Conservation (phyloP, 64 coral and sea anemone genomes). For the Cladopsammia gracilis region DNA sequence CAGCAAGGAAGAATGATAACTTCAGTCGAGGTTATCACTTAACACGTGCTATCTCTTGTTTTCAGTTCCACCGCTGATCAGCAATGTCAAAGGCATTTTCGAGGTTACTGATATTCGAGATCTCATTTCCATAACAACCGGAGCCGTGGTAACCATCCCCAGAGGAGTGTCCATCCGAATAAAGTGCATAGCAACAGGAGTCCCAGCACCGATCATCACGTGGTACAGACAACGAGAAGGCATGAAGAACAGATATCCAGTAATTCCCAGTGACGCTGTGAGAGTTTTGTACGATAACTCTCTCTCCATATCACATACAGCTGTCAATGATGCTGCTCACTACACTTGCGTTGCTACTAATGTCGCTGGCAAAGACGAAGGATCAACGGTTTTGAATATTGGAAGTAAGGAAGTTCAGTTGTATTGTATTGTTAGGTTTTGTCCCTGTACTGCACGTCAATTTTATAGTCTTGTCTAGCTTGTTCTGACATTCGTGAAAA, state of each 20-base stretch:
- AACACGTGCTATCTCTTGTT: neutral
- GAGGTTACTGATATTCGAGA: slow-evolving; percentile 87
- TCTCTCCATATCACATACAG: slow-evolving; percentile 70
- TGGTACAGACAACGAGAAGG: slow-evolving; percentile 62
- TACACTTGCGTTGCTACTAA: slow-evolving; percentile 87
- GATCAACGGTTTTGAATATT: slow-evolving; percentile 79
- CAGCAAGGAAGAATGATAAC: no score
- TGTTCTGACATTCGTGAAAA: no score
- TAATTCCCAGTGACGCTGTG: neutral
- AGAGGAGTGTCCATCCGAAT: slow-evolving; percentile 81
- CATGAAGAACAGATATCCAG: slow-evolving; percentile 16
- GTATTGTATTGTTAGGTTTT: neutral
- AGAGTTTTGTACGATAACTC: slow-evolving; percentile 70
- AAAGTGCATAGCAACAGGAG: slow-evolving; percentile 73
- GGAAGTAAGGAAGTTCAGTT: slow-evolving; percentile 62
- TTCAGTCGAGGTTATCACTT: neutral
- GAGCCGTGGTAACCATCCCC: slow-evolving; percentile 86
- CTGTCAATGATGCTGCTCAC: slow-evolving; percentile 52
- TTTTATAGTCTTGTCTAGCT: no score
- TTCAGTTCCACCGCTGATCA: slow-evolving; percentile 76
- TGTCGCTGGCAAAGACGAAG: slow-evolving; percentile 83
- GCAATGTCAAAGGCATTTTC: slow-evolving; percentile 78
- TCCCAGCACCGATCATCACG: slow-evolving; percentile 71
- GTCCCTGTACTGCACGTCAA: neutral
- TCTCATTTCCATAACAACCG: slow-evolving; percentile 88